Evolutionary conservation across 2,113 vertebrate species (phyloP).

Genomic region (Esox niger): DNA sequence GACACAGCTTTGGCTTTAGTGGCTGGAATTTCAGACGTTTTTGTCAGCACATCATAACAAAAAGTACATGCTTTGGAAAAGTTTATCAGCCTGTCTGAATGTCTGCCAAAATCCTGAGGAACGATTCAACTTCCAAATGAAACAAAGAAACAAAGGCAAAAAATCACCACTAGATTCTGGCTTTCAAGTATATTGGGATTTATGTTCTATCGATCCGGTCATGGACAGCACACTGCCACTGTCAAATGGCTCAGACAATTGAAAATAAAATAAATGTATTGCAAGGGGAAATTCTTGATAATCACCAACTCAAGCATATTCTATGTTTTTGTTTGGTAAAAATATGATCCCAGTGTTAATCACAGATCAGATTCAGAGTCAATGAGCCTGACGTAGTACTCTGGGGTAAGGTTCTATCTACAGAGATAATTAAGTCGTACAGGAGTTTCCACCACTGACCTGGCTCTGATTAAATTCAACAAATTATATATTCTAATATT

Average conservation of each 20-base stretch:
- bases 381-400: not conserved
- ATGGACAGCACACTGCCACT: not conserved
- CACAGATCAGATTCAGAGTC: not conserved
- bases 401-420: not conserved
- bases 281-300: not conserved
- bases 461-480: not conserved
- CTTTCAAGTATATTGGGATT: not conserved
- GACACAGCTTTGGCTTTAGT: constrained; percentile 50
- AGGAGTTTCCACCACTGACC: not conserved
- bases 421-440: constrained; percentile 14
- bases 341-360: not conserved
- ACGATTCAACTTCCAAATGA: constrained; percentile 25
- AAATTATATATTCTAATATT: not conserved
- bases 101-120: constrained; percentile 25
- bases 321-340: not conserved
- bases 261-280: not conserved
- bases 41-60: constrained; percentile 39
- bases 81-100: constrained; percentile 37
- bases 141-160: constrained; percentile 1
- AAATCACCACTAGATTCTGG: not conserved
- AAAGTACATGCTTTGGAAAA: constrained; percentile 42
- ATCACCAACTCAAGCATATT: not conserved
- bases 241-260: not conserved
- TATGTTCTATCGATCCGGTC: not conserved
- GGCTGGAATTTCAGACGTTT: constrained; percentile 47